Conservation (phyloP, 2,113 vertebrate genomes). For the Plestiodon gilberti region DNA sequence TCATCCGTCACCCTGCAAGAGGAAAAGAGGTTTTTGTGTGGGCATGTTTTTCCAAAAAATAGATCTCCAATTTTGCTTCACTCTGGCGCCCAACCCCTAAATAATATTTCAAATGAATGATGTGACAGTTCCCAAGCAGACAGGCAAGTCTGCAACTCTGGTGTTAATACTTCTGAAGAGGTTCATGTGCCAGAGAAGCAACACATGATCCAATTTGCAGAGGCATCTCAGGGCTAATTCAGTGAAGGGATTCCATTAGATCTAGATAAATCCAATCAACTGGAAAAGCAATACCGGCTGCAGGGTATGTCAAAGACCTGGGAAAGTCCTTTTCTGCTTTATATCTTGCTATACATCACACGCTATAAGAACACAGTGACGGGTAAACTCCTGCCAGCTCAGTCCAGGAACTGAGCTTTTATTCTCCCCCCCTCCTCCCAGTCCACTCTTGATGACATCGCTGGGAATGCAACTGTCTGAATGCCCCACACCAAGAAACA, state of each 20-base stretch:
- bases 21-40: neutral
- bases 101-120: neutral
- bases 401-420: no score
- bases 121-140: neutral
- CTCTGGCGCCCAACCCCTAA: neutral
- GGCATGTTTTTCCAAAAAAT: neutral
- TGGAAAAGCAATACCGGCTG: constrained; percentile 32
- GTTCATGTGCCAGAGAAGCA: constrained; percentile 49
- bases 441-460: no score
- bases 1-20: constrained; percentile 91
- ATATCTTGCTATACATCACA: neutral
- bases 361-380: neutral
- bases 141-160: constrained; percentile 43
- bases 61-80: neutral
- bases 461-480: no score
- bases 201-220: constrained; percentile 62
- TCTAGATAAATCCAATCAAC: constrained; percentile 65
- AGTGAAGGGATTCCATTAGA: constrained; percentile 57
- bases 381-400: no score
- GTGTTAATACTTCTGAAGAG: constrained; percentile 59
- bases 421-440: no score
- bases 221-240: constrained; percentile 60
- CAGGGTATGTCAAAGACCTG: neutral
- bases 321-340: neutral
- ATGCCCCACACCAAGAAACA: no score